A percentile compares a stretch with the other conserved stretches of the same genome.
These are phyloP conservation scores for Peromyscus eremicus DNA, from an alignment of 2,797 vertebrate genomes.

Conservation along the genomic window DNA sequence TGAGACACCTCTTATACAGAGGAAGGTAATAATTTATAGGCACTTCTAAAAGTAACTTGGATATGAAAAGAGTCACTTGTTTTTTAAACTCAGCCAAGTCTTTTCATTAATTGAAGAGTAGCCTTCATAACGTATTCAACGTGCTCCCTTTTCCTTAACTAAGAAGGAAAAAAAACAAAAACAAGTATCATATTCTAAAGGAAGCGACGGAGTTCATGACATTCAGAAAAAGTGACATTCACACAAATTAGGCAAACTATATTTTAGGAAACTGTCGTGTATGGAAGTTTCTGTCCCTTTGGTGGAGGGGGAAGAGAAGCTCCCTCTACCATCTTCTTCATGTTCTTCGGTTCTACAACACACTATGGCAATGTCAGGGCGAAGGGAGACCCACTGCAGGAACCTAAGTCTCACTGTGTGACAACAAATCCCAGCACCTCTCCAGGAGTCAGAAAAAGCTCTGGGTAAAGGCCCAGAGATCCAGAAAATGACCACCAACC, in stretches of 20 bases:
- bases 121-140: conserved; percentile 53
- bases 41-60: conserved; percentile 73
- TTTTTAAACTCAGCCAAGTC: conserved; percentile 73
- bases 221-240: conserved; percentile 3
- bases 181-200: conserved; percentile 8
- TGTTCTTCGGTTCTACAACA: not conserved
- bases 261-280: not conserved
- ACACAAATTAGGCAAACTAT: not conserved
- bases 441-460: not conserved
- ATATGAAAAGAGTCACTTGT: conserved; percentile 75
- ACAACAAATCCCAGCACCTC: not conserved
- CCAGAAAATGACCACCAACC: not conserved
- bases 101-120: conserved; percentile 76
- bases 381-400: not conserved
- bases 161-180: conserved; percentile 57
- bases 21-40: conserved; percentile 81
- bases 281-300: conserved; percentile 3
- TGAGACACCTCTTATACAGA: conserved; percentile 78
- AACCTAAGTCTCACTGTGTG: not conserved
- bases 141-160: conserved; percentile 67
- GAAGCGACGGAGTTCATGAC: not conserved
- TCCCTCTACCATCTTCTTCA: not conserved
- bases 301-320: not conserved
- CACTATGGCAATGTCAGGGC: not conserved
- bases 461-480: not conserved